Percentiles rank a stretch among this genome's conserved stretches.
Conservation (phyloP, 2,797 vertebrate genomes). For the Loriculus beryllinus region DNA sequence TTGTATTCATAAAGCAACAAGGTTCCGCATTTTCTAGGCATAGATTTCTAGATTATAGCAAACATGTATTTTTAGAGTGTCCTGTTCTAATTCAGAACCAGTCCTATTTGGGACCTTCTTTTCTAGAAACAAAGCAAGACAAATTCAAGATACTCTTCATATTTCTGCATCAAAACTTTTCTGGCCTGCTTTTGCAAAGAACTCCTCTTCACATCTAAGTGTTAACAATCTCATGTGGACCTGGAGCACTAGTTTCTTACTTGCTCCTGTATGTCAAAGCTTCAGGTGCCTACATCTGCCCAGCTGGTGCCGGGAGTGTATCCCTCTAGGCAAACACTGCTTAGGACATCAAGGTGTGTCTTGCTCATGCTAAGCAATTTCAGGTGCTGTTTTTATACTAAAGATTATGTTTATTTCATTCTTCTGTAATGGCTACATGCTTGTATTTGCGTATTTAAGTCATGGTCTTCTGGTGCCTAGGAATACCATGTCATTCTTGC, state of each 20-base stretch:
- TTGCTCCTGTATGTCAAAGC: neutral
- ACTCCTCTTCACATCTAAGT: neutral
- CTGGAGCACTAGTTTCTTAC: neutral
- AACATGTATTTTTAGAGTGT: neutral
- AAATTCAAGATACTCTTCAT: neutral
- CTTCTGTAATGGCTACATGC: neutral
- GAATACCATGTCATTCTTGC: neutral
- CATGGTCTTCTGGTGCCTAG: neutral
- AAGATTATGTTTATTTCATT: neutral
- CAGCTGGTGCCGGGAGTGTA: neutral
- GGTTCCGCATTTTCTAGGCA: neutral
- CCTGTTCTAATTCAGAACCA: neutral
- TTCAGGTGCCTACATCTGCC: neutral
- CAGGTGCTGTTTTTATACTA: neutral
- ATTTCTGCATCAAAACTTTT: neutral
- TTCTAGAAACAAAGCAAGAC: neutral
- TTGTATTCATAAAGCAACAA: neutral
- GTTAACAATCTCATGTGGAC: neutral
- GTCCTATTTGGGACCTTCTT: neutral
- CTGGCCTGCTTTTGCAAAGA: neutral
- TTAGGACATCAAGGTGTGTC: neutral
- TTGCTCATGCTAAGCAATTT: neutral
- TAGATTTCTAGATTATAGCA: neutral
- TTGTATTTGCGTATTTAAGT: neutral
- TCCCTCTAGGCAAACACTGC: neutral